phyloP scores from a whole-genome alignment of 1,140 invertebrate genomes.

The Aphis gossypii region DNA sequence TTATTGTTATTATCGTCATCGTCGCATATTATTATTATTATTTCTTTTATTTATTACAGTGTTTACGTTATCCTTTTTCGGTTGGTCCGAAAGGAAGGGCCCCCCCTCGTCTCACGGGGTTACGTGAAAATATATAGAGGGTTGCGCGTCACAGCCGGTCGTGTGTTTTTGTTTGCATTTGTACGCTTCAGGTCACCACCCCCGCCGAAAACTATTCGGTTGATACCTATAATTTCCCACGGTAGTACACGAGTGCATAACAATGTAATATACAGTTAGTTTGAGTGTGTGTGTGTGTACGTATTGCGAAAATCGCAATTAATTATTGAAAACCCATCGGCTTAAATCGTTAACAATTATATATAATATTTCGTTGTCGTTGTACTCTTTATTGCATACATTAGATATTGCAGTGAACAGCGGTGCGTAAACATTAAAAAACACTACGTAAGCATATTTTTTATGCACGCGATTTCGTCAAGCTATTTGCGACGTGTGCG shows the following conservation, averaged over 20 bases:
- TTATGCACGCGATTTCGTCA: not conserved
- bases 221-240: not conserved
- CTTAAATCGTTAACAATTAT: not conserved
- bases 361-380: not conserved
- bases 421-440: conserved; percentile 12
- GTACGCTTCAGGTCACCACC: not conserved
- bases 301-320: not conserved
- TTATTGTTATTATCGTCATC: not conserved
- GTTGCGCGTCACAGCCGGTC: not conserved
- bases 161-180: not conserved
- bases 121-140: not conserved
- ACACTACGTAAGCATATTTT: conserved; percentile 26
- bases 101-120: not conserved
- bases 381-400: not conserved
- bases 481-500: not conserved
- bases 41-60: not conserved
- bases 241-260: too few species aligned
- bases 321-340: not conserved
- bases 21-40: not conserved
- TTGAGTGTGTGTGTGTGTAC: not conserved
- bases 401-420: not conserved
- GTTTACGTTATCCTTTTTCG: not conserved
- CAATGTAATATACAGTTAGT: not conserved
- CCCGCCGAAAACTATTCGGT: not conserved
- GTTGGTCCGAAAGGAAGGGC: not conserved